phyloP scores from a whole-genome alignment of 2,888 invertebrate genomes.

The Nipponacmea schrenckii region DNA sequence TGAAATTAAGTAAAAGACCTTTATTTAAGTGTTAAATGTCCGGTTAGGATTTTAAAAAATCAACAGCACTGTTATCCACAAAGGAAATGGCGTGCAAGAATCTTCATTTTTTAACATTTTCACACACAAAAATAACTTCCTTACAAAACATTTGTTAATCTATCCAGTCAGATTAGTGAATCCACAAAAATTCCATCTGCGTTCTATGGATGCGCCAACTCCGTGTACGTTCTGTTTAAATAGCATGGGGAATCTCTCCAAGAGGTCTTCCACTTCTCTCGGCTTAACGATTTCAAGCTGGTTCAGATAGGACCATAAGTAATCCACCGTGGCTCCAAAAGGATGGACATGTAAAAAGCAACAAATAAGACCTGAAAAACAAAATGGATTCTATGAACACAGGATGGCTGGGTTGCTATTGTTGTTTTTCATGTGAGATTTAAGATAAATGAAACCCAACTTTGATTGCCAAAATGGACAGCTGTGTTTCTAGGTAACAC shows the following conservation, averaged over 20 bases:
- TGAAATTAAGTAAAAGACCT: no score
- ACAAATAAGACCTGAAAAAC: conserved; percentile 77
- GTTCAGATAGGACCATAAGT: conserved; percentile 90
- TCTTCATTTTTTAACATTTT: no score
- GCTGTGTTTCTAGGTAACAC: no score
- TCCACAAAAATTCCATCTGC: conserved; percentile 87
- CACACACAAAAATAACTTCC: not conserved
- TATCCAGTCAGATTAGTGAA: conserved; percentile 57
- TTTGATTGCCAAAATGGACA: not conserved
- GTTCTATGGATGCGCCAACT: conserved; percentile 86
- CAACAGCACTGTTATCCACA: no score
- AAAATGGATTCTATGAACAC: not conserved
- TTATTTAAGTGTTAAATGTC: no score
- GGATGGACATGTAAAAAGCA: conserved; percentile 93
- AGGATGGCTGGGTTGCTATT: not conserved
- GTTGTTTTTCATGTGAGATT: no score
- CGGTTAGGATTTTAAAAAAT: no score
- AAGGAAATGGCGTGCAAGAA: no score
- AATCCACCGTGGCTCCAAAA: conserved; percentile 88
- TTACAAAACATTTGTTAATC: not conserved
- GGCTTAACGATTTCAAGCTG: conserved; percentile 79
- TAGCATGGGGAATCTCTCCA: conserved; percentile 82
- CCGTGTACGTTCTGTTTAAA: conserved; percentile 84
- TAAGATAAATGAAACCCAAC: conserved; percentile 2
- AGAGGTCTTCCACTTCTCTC: conserved; percentile 72